phyloP scores from a whole-genome alignment of 2,888 invertebrate species.

The Synergus umbraculus region DNA sequence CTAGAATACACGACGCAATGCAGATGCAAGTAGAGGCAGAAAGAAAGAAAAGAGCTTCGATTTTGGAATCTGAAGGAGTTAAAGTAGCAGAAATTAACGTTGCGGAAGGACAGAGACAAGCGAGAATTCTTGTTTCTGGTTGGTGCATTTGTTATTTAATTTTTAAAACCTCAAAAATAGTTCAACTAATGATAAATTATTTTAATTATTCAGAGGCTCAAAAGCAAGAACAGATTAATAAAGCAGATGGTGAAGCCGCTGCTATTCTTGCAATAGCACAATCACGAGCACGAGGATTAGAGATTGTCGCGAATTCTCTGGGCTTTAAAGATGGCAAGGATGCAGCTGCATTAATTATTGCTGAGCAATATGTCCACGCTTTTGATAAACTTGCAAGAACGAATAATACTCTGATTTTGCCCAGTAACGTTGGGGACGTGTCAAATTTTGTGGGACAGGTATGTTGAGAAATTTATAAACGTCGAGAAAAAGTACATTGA shows the following conservation, averaged over 20 bases:
- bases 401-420: slow-evolving; percentile 96
- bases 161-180: not conserved
- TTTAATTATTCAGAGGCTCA: slow-evolving; percentile 86
- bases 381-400: slow-evolving; percentile 95
- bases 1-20: slow-evolving; percentile 98
- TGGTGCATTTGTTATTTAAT: slow-evolving; percentile 51
- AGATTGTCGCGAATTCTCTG: slow-evolving; percentile 85
- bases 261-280: slow-evolving; percentile 94
- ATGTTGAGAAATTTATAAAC: slow-evolving; percentile 57
- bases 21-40: slow-evolving; percentile 99
- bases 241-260: slow-evolving; percentile 94
- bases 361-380: slow-evolving; percentile 97
- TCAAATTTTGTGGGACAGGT: slow-evolving; percentile 90
- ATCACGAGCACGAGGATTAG: slow-evolving; percentile 91
- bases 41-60: slow-evolving; percentile 95
- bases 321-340: slow-evolving; percentile 85
- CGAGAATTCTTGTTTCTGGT: slow-evolving; percentile 95
- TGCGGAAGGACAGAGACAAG: slow-evolving; percentile 95
- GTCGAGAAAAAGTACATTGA: not conserved
- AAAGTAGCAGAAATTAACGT: slow-evolving; percentile 96
- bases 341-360: slow-evolving; percentile 94
- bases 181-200: not conserved
- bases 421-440: slow-evolving; percentile 92
- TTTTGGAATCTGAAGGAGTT: slow-evolving; percentile 97
- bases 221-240: slow-evolving; percentile 95